These are phyloP conservation scores for Isaurus tuberculatus DNA, from an alignment of 92 coral and sea anemone genomes.

Conservation along the genomic window DNA sequence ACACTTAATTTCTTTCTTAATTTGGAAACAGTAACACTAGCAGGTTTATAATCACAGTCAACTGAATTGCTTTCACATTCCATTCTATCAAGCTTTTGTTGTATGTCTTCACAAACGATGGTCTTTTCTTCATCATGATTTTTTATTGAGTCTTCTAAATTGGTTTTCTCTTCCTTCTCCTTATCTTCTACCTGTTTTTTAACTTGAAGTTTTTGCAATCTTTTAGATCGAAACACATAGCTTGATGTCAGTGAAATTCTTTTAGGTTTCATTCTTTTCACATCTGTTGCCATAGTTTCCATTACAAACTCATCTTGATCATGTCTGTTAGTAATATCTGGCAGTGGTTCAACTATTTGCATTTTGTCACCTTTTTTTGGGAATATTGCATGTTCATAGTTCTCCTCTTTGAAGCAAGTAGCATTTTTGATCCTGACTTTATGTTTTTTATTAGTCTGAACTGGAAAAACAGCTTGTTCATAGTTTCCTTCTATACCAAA, in stretches of 20 bases:
- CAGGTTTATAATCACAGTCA: background rate
- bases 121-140: background rate
- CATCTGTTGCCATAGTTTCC: slow-evolving; percentile 1
- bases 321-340: background rate
- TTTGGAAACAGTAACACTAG: background rate
- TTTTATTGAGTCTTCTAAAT: background rate
- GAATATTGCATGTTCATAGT: slow-evolving; percentile 24
- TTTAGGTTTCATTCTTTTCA: slow-evolving; percentile 19
- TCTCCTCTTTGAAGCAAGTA: background rate
- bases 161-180: slow-evolving; percentile 22
- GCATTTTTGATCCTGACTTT: slow-evolving; percentile 48
- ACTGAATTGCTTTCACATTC: background rate
- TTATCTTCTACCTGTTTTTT: slow-evolving; percentile 51
- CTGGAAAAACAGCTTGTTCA: slow-evolving; percentile 21
- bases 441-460: background rate
- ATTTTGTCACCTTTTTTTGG: background rate
- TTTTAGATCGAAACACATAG: slow-evolving; percentile 75
- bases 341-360: background rate
- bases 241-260: slow-evolving; percentile 24
- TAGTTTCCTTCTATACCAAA: background rate
- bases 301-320: background rate
- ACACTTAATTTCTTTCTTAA: slow-evolving; percentile 6
- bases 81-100: background rate
- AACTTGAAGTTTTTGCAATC: slow-evolving; percentile 73
- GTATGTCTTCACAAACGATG: background rate